Base-by-base conservation (phyloP, 2,113 vertebrate species). In the Enhydra lutris region DNA sequence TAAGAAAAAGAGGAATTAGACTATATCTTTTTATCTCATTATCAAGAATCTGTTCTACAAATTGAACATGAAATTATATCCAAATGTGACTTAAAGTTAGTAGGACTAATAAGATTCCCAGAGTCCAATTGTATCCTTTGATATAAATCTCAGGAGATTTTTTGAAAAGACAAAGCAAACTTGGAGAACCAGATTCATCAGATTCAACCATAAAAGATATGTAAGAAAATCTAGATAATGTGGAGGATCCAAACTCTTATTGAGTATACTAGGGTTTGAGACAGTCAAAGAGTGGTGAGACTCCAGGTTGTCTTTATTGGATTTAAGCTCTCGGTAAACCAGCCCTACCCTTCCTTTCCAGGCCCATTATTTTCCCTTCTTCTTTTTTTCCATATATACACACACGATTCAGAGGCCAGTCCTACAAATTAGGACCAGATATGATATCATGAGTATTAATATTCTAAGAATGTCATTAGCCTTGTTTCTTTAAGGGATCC, bases 1-100 rank as follows among this genome's bases (percentile, higher is more conserved):
- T 12, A 39, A 95, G 23, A 67, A 87, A 87, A 96, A 76, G n/a
- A 55, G 13, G 71, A 97, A 50, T 93, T 95, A 81, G 95, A 61
- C 3, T 45, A 47, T 45, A 9, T 65, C 55, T 92, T 94, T 73
- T 69, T n/a, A 81, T 69, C 88, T 94, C 42, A 59, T 93, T 88
- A 80, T 94, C 14, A 34, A 91, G 45, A 92, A 84, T 45, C 86
- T 91, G 36, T 80, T 94, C 55, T 86, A 42, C 57, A 86, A 86
- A 93, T 91, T 78, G 50, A 74, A 92, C 36, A 67, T 59, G 59
- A 87, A 92, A 94, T 79, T 78, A 83, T 88, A 95, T 36, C 73
- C 81, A 83, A 79, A 93, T 42, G 55, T 88, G 65, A 12, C 88
- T 92, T 79, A 57, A 36, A 73, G 67, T n/a, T 82, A 73, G 31